phyloP scores from a whole-genome alignment of 2,113 vertebrate genomes.

The Pelodiscus sinensis region DNA sequence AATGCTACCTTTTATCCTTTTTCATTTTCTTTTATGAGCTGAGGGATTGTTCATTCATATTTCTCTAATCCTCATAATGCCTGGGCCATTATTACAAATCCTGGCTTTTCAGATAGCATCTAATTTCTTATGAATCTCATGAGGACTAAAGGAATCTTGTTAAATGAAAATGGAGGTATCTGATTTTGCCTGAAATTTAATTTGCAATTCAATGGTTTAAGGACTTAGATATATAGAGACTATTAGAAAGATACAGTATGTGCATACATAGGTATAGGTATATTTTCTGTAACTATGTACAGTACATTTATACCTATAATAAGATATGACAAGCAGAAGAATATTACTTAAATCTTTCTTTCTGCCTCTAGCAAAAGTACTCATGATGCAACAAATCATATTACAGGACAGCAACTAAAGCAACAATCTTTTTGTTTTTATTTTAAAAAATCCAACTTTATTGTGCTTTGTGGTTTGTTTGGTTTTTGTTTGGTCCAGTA shows the following conservation, averaged over 20 bases:
- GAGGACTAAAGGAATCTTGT: slow-evolving; percentile 68
- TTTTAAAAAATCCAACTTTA: background rate
- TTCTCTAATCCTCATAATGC: slow-evolving; percentile 78
- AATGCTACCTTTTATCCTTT: slow-evolving; percentile 70
- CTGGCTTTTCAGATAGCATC: slow-evolving; percentile 65
- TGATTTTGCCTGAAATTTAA: slow-evolving; percentile 63
- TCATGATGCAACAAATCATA: slow-evolving; percentile 8
- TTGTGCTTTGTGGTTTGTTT: background rate
- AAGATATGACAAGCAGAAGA: rapidly evolving
- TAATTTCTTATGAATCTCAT: slow-evolving; percentile 75
- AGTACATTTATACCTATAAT: background rate
- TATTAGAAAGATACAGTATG: slow-evolving; percentile 14
- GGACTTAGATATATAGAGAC: slow-evolving; percentile 29
- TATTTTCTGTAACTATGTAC: background rate
- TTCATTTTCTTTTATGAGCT: slow-evolving; percentile 75
- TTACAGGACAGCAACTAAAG: background rate
- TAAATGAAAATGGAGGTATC: slow-evolving; percentile 72
- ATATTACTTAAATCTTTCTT: background rate
- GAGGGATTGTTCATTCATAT: slow-evolving; percentile 77
- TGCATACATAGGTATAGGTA: background rate
- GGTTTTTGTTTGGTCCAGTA: background rate
- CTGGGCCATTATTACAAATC: slow-evolving; percentile 77
- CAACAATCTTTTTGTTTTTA: background rate
- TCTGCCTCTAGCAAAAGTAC: background rate
- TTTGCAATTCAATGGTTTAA: slow-evolving; percentile 72